Conservation (phyloP, 2,113 vertebrate genomes). For the Elephas maximus region DNA sequence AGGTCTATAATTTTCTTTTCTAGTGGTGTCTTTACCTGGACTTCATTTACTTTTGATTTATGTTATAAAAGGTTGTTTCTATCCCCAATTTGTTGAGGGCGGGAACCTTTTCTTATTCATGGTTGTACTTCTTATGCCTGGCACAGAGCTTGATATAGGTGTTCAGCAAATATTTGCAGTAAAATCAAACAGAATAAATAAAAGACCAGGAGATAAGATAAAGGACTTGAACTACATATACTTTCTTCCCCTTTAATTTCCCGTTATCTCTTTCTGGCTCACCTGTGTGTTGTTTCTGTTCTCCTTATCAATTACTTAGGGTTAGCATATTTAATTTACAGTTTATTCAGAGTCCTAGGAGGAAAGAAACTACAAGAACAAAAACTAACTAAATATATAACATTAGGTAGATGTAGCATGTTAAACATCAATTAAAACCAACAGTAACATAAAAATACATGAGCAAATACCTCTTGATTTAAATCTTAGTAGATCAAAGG, state of each 20-base stretch:
- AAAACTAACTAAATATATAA: constrained; percentile 52
- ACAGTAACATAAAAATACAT: constrained; percentile 47
- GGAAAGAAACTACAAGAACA: constrained; percentile 21
- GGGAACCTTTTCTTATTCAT: background rate
- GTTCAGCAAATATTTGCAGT: constrained; percentile 16
- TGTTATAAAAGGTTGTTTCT: background rate
- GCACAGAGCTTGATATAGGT: background rate
- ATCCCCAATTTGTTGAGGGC: background rate
- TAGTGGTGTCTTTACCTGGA: background rate
- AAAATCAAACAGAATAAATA: constrained; percentile 52
- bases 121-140: background rate
- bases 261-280: constrained; percentile 42
- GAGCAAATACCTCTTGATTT: background rate
- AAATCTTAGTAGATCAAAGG: background rate
- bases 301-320: constrained; percentile 56
- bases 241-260: constrained; percentile 72
- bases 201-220: constrained; percentile 72
- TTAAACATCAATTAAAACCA: constrained; percentile 51
- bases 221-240: background rate
- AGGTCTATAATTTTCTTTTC: too few relatives aligned
- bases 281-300: constrained; percentile 12
- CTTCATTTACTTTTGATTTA: background rate
- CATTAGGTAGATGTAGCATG: background rate
- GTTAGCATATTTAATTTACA: constrained; percentile 65
- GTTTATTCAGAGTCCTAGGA: constrained; percentile 8